These are phyloP conservation scores for Sphaerophoria taeniata DNA, from an alignment of 2,888 invertebrate genomes.

Conservation along the genomic window DNA sequence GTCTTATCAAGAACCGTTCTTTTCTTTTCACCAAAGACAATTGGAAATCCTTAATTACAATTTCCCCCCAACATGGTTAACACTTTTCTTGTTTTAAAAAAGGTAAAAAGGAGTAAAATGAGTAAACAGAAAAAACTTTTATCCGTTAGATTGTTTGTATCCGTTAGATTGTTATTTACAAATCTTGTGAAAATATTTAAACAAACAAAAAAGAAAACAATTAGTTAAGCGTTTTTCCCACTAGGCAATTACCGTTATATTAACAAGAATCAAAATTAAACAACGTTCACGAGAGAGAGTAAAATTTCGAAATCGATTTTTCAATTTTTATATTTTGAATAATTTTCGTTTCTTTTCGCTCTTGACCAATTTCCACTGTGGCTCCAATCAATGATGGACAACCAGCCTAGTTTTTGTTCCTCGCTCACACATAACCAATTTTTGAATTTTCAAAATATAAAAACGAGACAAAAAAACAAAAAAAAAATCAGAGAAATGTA, in stretches of 20 bases:
- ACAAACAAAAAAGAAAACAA: no score
- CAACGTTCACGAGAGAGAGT: constrained; percentile 14
- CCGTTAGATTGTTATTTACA: no score
- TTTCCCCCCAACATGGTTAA: constrained; percentile 51
- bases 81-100: constrained; percentile 1
- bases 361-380: constrained; percentile 22
- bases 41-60: constrained; percentile 47
- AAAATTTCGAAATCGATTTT: constrained; percentile 60
- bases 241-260: constrained; percentile 3
- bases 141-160: no score
- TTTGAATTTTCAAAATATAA: background rate
- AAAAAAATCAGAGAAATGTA: background rate
- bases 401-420: constrained; percentile 32
- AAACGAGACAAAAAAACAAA: constrained; percentile 7
- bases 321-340: background rate
- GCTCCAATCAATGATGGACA: constrained; percentile 36
- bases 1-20: constrained; percentile 54
- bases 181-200: no score
- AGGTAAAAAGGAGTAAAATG: background rate
- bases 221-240: no score
- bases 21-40: constrained; percentile 52
- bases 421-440: constrained; percentile 24
- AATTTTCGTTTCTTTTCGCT: constrained; percentile 36
- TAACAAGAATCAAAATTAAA: constrained; percentile 12
- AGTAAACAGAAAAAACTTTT: background rate